Percentiles rank a stretch among this genome's conserved stretches.
Evolutionary conservation across 2,888 invertebrate genomes (phyloP).

Genomic region (Stenotaenia linearis): DNA sequence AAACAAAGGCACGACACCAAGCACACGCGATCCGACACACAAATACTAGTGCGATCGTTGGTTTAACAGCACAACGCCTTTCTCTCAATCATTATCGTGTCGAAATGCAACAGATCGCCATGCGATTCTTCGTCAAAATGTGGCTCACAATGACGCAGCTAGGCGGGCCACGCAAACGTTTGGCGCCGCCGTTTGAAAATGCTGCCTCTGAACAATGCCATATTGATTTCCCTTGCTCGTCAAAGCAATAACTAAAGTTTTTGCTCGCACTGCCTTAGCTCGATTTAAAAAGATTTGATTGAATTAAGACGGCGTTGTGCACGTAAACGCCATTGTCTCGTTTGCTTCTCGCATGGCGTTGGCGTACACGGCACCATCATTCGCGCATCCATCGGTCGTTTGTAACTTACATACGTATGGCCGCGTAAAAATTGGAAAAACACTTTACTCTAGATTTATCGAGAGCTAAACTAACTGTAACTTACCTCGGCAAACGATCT

Average conservation of each 20-base stretch:
- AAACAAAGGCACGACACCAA: neutral
- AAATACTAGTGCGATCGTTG: neutral
- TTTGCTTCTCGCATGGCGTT: slow-evolving; percentile 18
- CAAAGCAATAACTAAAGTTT: neutral
- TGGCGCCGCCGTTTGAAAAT: slow-evolving; percentile 16
- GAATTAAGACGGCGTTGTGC: neutral
- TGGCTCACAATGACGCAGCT: slow-evolving; percentile 5
- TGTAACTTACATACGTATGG: neutral
- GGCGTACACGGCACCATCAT: neutral
- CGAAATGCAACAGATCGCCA: slow-evolving; percentile 12
- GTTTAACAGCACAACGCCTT: neutral
- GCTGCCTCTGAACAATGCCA: neutral
- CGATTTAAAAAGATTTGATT: neutral
- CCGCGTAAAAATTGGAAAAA: neutral
- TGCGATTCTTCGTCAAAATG: neutral
- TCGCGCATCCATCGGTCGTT: neutral
- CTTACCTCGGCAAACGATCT: slow-evolving; percentile 32
- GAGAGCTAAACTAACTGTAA: neutral
- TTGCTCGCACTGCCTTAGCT: neutral
- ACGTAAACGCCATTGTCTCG: slow-evolving; percentile 13
- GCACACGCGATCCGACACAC: neutral
- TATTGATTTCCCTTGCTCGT: neutral
- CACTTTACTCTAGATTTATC: neutral
- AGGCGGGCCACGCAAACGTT: slow-evolving; percentile 5
- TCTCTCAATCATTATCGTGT: neutral